Base-by-base conservation (phyloP, 2,113 vertebrate species). In the Microcebus griseorufus region DNA sequence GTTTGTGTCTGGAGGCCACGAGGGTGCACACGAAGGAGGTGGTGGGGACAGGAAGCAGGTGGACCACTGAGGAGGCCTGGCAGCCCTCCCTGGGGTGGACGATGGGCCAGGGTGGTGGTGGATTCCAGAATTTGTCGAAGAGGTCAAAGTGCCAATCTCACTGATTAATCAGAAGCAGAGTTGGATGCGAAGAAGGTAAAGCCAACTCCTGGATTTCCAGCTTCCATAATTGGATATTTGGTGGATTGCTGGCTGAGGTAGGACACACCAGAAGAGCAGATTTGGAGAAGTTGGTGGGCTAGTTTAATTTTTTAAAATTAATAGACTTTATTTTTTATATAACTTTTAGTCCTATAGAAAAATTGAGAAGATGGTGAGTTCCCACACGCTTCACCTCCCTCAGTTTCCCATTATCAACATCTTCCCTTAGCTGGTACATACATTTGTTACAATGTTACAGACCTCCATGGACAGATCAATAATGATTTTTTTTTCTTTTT, bases 41-140 rank as follows among this genome's bases (percentile, higher is more conserved):
- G 45, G 29, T 83, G 34, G 60, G 34, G 42, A 64, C 42, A 0
- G 9, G 51, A 37, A 87, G 45, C 4, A 20, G 23, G 48, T 3
- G 5, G 79, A n/a, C 22, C 23, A 13, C 0, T 14, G 53, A 82
- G 13, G 45, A 64, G 39, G 42, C 67, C 70, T 11, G 5, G 2
- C 14, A 58, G 69, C 32, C 48, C 45, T 29, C 23, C 23, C 0
- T 0, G 3, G 27, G 10, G n/a, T 18, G 11, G 42, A 37, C 32
- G 37, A 70, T 37, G 37, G 72, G 17, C 37, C 9, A 23, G 16
- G 20, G 37, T 32, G 11, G 14, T 23, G 5, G 29, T 18, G 10
- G 27, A 42, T 81, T 42, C 27, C 14, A 62, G 75, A 37, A 22
- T 27, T 27, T 17, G 10, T n/a, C 72, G 17, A 51, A 51, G 42